These are phyloP conservation scores for Apostichopus parvimensis DNA, from an alignment of 35 echinoderm and acorn worm species.

Conservation along the genomic window DNA sequence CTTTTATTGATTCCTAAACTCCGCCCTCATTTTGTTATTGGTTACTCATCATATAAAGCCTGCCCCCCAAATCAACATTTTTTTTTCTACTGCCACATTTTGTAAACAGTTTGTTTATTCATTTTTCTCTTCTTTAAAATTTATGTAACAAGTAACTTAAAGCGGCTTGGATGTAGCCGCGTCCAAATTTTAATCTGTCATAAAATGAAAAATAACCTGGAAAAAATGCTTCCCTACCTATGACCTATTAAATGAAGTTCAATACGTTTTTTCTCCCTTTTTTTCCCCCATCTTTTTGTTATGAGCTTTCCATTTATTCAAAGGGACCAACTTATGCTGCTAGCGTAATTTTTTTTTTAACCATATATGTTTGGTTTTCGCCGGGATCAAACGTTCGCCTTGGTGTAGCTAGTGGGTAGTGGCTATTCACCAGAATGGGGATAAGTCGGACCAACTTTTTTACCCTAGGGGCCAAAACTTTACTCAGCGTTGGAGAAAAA, in stretches of 20 bases:
- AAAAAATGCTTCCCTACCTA: not conserved
- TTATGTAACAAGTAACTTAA: conserved; percentile 7
- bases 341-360: not conserved
- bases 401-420: conserved; percentile 11
- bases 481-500: not conserved
- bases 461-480: not conserved
- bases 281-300: not conserved
- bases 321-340: not conserved
- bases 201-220: not conserved
- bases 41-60: too few relatives aligned
- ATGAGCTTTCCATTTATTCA: not conserved
- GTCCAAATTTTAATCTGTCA: not conserved
- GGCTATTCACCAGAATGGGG: not conserved
- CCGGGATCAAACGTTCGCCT: not conserved
- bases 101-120: conserved; percentile 14
- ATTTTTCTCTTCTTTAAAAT: not conserved
- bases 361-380: not conserved
- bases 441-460: not conserved
- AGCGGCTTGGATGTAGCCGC: conserved; percentile 2
- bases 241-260: conserved; percentile 18
- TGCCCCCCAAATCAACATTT: too few relatives aligned
- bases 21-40: too few relatives aligned
- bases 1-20: too few relatives aligned
- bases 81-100: too few relatives aligned
- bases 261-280: not conserved